A percentile compares a stretch with the other conserved stretches of the same genome.
Evolutionary conservation across 2,888 invertebrate species (phyloP).

Genomic region (Archips xylosteana): DNA sequence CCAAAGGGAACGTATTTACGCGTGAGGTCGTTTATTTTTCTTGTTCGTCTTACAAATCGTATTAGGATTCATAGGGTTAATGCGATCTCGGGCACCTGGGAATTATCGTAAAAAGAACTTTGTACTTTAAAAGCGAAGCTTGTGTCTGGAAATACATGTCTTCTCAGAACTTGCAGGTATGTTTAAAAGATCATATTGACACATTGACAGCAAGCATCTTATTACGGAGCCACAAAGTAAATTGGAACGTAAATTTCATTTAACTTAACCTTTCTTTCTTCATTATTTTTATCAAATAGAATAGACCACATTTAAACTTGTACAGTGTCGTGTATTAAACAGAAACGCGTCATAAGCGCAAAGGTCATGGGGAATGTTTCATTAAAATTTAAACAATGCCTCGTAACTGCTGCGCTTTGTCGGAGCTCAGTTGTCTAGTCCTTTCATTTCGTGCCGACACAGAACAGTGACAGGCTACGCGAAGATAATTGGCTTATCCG

Average conservation of each 20-base stretch:
- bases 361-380: constrained; percentile 11
- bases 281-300: not conserved
- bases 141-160: not conserved
- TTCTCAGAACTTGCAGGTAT: not conserved
- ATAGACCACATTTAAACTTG: not conserved
- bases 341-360: constrained; percentile 1
- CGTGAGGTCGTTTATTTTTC: constrained; percentile 2
- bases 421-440: constrained; percentile 9
- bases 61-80: not conserved
- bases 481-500: constrained; percentile 26
- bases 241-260: no score
- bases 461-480: constrained; percentile 6
- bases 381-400: constrained; percentile 27
- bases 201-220: no score
- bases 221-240: no score
- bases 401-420: constrained; percentile 12
- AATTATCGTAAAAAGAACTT: not conserved
- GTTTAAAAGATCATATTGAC: no score
- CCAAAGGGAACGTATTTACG: constrained; percentile 2
- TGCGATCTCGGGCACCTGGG: not conserved
- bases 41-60: not conserved
- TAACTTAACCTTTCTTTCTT: not conserved
- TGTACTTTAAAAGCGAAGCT: not conserved
- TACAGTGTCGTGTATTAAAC: not conserved
- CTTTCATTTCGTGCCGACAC: constrained; percentile 22